Conservation (phyloP, 2,797 vertebrate species). For the Erethizon dorsatum region DNA sequence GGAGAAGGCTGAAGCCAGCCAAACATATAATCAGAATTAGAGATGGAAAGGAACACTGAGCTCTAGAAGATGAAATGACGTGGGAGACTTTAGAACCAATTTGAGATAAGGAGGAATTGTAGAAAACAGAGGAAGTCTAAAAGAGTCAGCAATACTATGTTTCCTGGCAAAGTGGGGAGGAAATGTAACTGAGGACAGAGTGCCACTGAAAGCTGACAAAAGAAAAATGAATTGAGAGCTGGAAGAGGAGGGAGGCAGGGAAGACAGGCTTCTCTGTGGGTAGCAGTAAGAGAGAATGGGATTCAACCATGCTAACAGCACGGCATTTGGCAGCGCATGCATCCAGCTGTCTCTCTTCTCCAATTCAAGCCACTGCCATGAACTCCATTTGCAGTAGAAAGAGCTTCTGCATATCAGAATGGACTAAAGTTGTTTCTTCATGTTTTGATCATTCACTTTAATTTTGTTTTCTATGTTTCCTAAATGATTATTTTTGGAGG, state of each 20-base stretch:
- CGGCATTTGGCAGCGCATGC: constrained; percentile 22
- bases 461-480: constrained; percentile 59
- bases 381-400: not conserved
- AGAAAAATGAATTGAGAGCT: not conserved
- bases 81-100: not conserved
- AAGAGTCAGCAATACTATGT: not conserved
- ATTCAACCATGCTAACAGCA: not conserved
- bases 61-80: not conserved
- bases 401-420: not conserved
- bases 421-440: not conserved
- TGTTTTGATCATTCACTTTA: not conserved
- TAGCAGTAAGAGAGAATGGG: not conserved
- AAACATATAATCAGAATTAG: not conserved
- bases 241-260: not conserved
- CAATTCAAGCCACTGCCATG: not conserved
- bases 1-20: not conserved
- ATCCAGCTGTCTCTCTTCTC: constrained; percentile 47
- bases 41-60: not conserved
- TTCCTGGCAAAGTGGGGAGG: not conserved
- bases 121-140: not conserved
- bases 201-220: not conserved
- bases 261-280: not conserved
- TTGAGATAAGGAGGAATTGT: not conserved
- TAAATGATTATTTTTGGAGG: constrained; percentile 1
- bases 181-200: not conserved